Percentiles rank a stretch among this genome's conserved stretches.
phyloP scores from a whole-genome alignment of 2,888 invertebrate species.

The Eretmocerus hayati region DNA sequence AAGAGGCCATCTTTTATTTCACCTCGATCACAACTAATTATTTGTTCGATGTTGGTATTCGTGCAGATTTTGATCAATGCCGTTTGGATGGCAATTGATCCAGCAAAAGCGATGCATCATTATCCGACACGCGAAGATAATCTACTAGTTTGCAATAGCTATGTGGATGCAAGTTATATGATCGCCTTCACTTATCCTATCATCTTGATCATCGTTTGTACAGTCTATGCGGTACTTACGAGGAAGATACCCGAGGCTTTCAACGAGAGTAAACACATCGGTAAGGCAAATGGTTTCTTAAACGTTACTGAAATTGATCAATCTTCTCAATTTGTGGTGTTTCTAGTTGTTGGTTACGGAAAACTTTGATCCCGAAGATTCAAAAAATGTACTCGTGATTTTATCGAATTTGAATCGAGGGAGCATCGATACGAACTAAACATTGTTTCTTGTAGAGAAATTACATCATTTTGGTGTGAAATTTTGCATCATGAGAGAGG shows the following conservation, averaged over 20 bases:
- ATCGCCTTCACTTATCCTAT: constrained; percentile 92
- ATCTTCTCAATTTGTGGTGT: too few relatives aligned
- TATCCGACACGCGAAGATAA: constrained; percentile 89
- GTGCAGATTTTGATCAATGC: constrained; percentile 87
- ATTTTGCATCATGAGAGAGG: too few relatives aligned
- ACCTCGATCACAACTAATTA: constrained; percentile 80
- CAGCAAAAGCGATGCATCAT: constrained; percentile 82
- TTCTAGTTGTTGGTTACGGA: too few relatives aligned
- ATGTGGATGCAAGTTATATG: constrained; percentile 89
- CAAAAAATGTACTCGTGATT: too few relatives aligned
- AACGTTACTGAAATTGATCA: too few relatives aligned
- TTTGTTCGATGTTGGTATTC: constrained; percentile 79
- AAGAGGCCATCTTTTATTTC: constrained; percentile 91
- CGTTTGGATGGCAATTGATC: constrained; percentile 87
- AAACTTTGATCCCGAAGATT: too few relatives aligned
- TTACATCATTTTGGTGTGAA: too few relatives aligned
- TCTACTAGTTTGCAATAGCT: constrained; percentile 85
- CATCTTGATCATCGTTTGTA: constrained; percentile 83
- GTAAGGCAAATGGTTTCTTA: constrained; percentile 48
- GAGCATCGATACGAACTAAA: too few relatives aligned
- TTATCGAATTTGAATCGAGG: too few relatives aligned
- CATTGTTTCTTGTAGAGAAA: too few relatives aligned
- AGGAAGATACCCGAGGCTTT: constrained; percentile 98
- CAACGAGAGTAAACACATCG: constrained; percentile 96
- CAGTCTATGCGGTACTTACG: constrained; percentile 90